phyloP scores from a whole-genome alignment of 2,888 invertebrate genomes.

The Platerodrilus igneus region DNA sequence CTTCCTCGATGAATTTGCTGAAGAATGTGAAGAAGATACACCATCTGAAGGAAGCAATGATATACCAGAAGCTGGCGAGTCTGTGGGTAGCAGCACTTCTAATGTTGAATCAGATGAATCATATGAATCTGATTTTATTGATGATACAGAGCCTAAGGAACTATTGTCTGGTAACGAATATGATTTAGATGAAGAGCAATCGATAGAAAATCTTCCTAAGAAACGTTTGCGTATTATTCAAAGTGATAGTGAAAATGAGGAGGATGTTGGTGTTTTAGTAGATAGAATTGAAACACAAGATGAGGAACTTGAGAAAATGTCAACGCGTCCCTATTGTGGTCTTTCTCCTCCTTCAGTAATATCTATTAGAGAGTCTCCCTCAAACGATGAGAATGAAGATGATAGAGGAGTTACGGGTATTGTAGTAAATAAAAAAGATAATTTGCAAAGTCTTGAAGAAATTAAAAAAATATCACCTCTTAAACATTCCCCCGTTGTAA shows the following conservation, averaged over 20 bases:
- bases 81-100: constrained; percentile 37
- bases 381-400: constrained; percentile 17
- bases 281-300: constrained; percentile 14
- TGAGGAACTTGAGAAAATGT: constrained; percentile 23
- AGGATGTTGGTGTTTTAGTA: constrained; percentile 3
- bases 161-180: constrained; percentile 41
- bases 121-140: constrained; percentile 35
- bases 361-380: constrained; percentile 19
- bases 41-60: constrained; percentile 44
- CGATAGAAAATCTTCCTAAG: constrained; percentile 9
- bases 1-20: constrained; percentile 38
- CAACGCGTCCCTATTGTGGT: constrained; percentile 22
- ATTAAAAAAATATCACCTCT: no score
- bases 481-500: no score
- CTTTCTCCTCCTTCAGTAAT: constrained; percentile 19
- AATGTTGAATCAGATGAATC: constrained; percentile 32
- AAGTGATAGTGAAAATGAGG: constrained; percentile 16
- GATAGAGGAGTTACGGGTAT: constrained; percentile 6
- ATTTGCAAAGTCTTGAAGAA: constrained; percentile 20
- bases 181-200: constrained; percentile 20
- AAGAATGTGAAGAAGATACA: constrained; percentile 45
- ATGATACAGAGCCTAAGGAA: constrained; percentile 31
- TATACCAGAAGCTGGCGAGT: constrained; percentile 43
- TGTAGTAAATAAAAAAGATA: constrained; percentile 22
- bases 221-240: constrained; percentile 7